phyloP scores from a whole-genome alignment of 2,797 vertebrate genomes.

The Acestrorhynchus altus region DNA sequence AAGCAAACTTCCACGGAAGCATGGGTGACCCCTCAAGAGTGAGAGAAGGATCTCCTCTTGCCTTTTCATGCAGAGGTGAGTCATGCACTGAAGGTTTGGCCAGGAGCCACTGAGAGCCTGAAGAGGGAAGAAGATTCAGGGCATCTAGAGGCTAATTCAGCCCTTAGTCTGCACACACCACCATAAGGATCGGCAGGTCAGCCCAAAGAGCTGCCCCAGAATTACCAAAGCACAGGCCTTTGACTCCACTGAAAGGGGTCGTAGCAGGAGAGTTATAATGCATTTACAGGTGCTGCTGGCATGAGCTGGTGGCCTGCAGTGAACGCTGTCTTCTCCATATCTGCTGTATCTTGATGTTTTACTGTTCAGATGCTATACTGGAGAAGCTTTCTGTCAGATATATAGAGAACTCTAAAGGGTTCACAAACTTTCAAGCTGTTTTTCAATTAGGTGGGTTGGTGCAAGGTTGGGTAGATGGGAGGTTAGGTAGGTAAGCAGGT shows the following conservation, averaged over 20 bases:
- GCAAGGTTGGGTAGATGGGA: too few relatives aligned
- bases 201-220: conserved; percentile 67
- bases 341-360: background rate
- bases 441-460: too few relatives aligned
- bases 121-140: conserved; percentile 40
- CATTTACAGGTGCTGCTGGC: conserved; percentile 74
- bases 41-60: conserved; percentile 3
- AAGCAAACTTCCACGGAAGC: background rate
- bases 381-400: too few relatives aligned
- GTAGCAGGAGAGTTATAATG: conserved; percentile 68
- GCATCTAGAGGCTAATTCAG: conserved; percentile 68
- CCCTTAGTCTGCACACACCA: conserved; percentile 67
- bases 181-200: conserved; percentile 63
- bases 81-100: conserved; percentile 32
- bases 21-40: conserved; percentile 4
- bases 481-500: too few relatives aligned
- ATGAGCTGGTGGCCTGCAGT: conserved; percentile 50
- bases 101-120: conserved; percentile 15
- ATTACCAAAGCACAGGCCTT: conserved; percentile 59
- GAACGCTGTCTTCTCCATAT: background rate
- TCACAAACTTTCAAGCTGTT: too few relatives aligned
- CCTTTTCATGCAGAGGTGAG: conserved; percentile 38
- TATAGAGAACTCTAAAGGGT: too few relatives aligned
- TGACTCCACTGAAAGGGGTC: conserved; percentile 76
- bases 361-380: background rate